Conservation (phyloP, 2,797 vertebrate species). For the Pipistrellus pipistrellus region DNA sequence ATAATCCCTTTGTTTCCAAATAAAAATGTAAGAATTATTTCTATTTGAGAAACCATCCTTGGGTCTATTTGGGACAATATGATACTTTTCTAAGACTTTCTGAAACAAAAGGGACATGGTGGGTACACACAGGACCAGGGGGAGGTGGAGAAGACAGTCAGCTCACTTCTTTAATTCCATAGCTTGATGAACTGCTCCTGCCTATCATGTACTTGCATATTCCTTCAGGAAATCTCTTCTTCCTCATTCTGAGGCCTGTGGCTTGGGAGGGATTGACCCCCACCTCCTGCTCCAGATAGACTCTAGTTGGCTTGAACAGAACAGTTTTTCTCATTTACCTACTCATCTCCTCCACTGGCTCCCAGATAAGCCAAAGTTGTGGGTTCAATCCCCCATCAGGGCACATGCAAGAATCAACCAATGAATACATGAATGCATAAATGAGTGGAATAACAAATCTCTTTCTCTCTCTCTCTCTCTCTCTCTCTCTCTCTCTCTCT, state of each 20-base stretch:
- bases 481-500: not conserved
- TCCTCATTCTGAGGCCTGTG: not conserved
- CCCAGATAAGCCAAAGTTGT: not conserved
- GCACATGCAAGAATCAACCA: not conserved
- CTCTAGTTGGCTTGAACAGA: not conserved
- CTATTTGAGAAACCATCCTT: slow-evolving; percentile 21
- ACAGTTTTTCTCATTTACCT: not conserved
- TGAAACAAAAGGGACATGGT: not conserved
- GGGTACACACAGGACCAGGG: not conserved
- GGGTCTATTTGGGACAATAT: not conserved
- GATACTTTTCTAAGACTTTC: not conserved
- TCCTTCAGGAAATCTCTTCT: not conserved
- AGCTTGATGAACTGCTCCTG: not conserved
- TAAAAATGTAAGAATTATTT: slow-evolving; percentile 44
- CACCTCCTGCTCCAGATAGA: not conserved
- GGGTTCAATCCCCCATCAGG: not conserved
- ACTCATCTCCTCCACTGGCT: not conserved
- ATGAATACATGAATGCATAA: not conserved
- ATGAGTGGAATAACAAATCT: not conserved
- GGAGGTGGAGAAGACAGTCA: not conserved
- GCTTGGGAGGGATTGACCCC: not conserved
- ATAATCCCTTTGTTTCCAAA: slow-evolving; percentile 7
- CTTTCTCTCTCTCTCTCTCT: not conserved
- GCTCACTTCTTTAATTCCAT: not conserved
- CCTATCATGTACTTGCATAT: not conserved